Conservation (phyloP, 2,113 vertebrate genomes). For the Gobiocypris rarus region DNA sequence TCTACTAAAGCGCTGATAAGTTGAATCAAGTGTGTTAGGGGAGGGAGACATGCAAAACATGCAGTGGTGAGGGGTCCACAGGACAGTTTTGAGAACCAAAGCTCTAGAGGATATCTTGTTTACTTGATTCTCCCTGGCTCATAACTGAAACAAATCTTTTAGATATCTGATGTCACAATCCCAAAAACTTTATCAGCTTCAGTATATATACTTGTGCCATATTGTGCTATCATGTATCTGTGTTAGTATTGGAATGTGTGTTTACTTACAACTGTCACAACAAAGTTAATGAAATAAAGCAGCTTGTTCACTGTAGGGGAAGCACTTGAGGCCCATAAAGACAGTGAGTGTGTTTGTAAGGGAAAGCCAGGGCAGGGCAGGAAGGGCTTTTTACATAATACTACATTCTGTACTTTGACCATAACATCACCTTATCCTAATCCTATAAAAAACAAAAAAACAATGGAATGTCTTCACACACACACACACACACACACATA, state of each 20-base stretch:
- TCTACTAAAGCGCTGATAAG: no score
- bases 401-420: conserved; percentile 61
- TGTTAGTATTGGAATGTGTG: no score
- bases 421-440: conserved; percentile 71
- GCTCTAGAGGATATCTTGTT: background rate
- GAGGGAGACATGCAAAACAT: no score
- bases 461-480: conserved; percentile 16
- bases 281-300: no score
- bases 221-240: no score
- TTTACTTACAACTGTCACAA: no score
- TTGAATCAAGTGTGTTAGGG: no score
- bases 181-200: no score
- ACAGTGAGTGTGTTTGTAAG: conserved; percentile 42
- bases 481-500: background rate
- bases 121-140: background rate
- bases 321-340: background rate
- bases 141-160: background rate
- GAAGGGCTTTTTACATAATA: conserved; percentile 49
- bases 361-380: conserved; percentile 18
- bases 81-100: no score
- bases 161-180: background rate
- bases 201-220: no score
- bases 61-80: no score
- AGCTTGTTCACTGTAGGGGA: no score
- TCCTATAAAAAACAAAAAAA: conserved; percentile 57